Evolutionary conservation across 2,888 invertebrate species (phyloP).

Genomic region (Sussaba pulchella): DNA sequence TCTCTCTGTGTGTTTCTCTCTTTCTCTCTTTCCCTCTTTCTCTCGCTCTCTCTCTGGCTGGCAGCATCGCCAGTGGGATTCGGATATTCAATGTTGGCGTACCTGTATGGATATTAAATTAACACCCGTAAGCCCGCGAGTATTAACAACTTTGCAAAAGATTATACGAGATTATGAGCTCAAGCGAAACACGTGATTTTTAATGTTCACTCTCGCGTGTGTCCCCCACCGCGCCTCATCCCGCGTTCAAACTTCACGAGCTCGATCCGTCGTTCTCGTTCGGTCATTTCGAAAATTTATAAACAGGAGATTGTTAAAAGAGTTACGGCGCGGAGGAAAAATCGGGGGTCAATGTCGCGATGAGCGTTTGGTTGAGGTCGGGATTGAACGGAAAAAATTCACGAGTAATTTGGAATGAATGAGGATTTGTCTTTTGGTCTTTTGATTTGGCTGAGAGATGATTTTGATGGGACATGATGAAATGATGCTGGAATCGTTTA

Average conservation of each 20-base stretch:
- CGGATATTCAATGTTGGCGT: conserved; percentile 85
- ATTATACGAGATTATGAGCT: conserved; percentile 85
- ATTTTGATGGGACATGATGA: conserved; percentile 12
- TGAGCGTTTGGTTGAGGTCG: too few species aligned
- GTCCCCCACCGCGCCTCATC: conserved; percentile 56
- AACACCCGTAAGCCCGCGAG: conserved; percentile 84
- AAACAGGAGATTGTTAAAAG: conserved; percentile 69
- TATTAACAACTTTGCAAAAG: conserved; percentile 85
- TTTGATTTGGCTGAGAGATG: too few species aligned
- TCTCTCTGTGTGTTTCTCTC: too few species aligned
- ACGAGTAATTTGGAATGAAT: too few species aligned
- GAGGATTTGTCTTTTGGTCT: too few species aligned
- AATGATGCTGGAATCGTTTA: conserved; percentile 10
- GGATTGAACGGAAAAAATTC: too few species aligned
- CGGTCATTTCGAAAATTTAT: conserved; percentile 72
- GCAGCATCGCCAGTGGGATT: conserved; percentile 82
- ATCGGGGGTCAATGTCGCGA: too few species aligned
- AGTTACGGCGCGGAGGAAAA: too few species aligned
- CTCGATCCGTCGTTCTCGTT: conserved; percentile 26
- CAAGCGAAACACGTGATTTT: conserved; percentile 84
- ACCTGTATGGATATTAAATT: conserved; percentile 85
- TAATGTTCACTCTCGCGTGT: conserved; percentile 80
- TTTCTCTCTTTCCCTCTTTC: too few species aligned
- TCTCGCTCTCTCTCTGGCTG: conserved; percentile 53
- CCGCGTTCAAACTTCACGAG: conserved; percentile 25